phyloP scores from a whole-genome alignment of 1,140 invertebrate genomes.

The Ips typographus region DNA sequence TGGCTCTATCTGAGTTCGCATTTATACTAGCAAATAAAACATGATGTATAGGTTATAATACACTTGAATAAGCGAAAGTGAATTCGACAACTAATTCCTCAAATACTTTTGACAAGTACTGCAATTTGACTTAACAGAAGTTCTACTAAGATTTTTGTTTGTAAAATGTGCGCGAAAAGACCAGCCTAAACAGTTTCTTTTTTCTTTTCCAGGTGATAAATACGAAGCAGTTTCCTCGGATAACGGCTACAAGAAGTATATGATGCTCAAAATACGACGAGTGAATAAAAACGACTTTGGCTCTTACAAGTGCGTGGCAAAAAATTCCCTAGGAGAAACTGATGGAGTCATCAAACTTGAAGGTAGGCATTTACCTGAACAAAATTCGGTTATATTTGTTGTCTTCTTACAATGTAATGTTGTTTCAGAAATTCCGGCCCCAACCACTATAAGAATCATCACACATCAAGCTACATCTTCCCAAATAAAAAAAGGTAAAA shows the following conservation, averaged over 20 bases:
- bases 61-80: no score
- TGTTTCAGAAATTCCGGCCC: constrained; percentile 51
- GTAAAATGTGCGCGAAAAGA: no score
- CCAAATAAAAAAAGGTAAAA: constrained; percentile 48
- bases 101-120: no score
- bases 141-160: no score
- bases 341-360: constrained; percentile 90
- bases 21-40: neutral
- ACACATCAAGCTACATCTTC: constrained; percentile 42
- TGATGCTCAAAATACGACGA: constrained; percentile 84
- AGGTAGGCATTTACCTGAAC: constrained; percentile 64
- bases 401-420: constrained; percentile 15
- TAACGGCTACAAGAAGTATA: constrained; percentile 82
- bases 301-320: constrained; percentile 89
- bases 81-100: no score
- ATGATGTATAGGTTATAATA: neutral
- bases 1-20: constrained; percentile 5
- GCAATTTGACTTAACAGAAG: no score
- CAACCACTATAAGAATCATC: constrained; percentile 47
- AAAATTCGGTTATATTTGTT: no score
- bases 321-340: constrained; percentile 90
- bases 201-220: constrained; percentile 78
- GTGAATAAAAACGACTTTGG: constrained; percentile 79
- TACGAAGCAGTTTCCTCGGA: constrained; percentile 78
- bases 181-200: no score